Evolutionary conservation across 2,113 vertebrate genomes (phyloP).

Genomic region (Urocolius indicus): DNA sequence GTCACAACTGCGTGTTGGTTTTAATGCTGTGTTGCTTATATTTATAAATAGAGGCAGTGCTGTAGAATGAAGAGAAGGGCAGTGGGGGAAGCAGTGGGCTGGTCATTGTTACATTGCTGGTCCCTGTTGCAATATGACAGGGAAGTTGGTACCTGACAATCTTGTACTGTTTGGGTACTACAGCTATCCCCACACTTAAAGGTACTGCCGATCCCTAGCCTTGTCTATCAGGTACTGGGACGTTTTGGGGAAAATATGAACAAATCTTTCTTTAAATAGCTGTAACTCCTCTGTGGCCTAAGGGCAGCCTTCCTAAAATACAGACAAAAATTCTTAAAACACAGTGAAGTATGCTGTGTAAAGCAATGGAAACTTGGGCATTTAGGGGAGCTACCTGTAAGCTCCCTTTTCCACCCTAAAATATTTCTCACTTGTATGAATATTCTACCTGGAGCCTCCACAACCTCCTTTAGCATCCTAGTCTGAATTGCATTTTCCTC

Average conservation of each 20-base stretch:
- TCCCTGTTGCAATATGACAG: background rate
- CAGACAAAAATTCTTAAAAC: background rate
- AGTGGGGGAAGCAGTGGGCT: fast-evolving
- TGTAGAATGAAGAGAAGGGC: background rate
- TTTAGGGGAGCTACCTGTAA: background rate
- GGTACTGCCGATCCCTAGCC: background rate
- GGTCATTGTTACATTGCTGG: background rate
- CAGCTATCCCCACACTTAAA: background rate
- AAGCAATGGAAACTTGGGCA: background rate
- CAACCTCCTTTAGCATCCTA: background rate
- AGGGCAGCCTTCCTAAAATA: background rate
- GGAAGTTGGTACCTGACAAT: background rate
- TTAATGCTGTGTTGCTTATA: background rate
- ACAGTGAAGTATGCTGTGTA: background rate
- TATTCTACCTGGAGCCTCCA: background rate
- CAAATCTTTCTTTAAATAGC: background rate
- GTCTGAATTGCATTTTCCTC: background rate
- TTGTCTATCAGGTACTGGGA: background rate
- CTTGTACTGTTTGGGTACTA: background rate
- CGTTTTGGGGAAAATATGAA: background rate
- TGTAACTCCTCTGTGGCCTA: background rate
- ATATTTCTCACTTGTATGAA: background rate
- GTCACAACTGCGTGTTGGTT: background rate
- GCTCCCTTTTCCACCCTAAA: background rate
- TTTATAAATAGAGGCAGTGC: background rate